Conservation (phyloP, 2,888 invertebrate species). For the Odontothrips loti region DNA sequence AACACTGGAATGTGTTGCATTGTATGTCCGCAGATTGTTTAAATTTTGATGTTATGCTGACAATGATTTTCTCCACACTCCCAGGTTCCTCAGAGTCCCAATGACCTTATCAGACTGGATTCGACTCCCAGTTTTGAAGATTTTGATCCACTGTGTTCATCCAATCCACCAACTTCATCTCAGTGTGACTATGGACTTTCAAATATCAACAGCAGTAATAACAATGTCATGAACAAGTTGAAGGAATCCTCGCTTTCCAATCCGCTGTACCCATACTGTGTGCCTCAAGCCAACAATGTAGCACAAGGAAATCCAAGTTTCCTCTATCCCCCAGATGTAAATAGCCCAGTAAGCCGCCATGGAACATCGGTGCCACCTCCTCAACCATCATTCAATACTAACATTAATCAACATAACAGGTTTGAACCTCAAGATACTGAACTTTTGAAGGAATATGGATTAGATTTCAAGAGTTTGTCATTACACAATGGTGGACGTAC, state of each 20-base stretch:
- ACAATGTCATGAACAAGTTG: slow-evolving; percentile 40
- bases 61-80: background rate
- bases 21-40: no score
- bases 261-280: slow-evolving; percentile 51
- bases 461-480: slow-evolving; percentile 60
- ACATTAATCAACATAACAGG: slow-evolving; percentile 40
- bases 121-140: slow-evolving; percentile 63
- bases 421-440: slow-evolving; percentile 57
- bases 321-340: background rate
- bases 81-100: slow-evolving; percentile 39
- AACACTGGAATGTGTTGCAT: no score
- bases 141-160: slow-evolving; percentile 61
- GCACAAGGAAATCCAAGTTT: slow-evolving; percentile 29
- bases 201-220: slow-evolving; percentile 31
- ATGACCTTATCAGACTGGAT: slow-evolving; percentile 64
- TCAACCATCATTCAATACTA: slow-evolving; percentile 35
- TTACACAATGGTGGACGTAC: slow-evolving; percentile 31
- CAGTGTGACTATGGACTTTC: slow-evolving; percentile 40
- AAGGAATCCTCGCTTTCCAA: slow-evolving; percentile 52
- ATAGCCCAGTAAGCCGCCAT: background rate
- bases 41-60: no score
- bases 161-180: slow-evolving; percentile 53
- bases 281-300: slow-evolving; percentile 35
- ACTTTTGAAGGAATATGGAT: slow-evolving; percentile 67
- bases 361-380: slow-evolving; percentile 34